phyloP scores from a whole-genome alignment of 2,113 vertebrate genomes.

The Podiceps cristatus region DNA sequence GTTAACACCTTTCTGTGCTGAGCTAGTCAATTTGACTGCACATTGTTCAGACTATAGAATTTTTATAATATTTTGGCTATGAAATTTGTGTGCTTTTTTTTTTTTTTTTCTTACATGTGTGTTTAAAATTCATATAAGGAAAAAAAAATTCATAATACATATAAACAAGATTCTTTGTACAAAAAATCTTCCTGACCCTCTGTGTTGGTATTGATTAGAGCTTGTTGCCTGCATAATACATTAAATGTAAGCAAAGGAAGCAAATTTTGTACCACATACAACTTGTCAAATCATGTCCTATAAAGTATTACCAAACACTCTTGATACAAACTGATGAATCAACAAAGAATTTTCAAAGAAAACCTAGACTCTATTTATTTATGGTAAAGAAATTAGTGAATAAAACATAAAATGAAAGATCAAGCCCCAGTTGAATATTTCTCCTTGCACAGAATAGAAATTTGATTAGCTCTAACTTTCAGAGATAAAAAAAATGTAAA shows the following conservation, averaged over 20 bases:
- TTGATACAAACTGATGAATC: conserved; percentile 3
- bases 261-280: conserved; percentile 34
- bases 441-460: background rate
- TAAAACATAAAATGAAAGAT: background rate
- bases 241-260: conserved; percentile 10
- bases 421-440: background rate
- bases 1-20: background rate
- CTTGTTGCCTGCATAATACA: conserved; percentile 17
- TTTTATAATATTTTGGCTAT: background rate
- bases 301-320: background rate
- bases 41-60: background rate
- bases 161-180: background rate
- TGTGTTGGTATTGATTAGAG: conserved; percentile 24
- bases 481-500: background rate
- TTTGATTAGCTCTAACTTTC: background rate
- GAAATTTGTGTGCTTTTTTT: background rate
- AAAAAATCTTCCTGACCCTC: background rate
- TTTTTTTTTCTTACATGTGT: background rate
- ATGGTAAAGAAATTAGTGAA: background rate
- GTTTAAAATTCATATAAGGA: background rate
- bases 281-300: conserved; percentile 5
- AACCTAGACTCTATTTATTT: background rate
- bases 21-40: background rate
- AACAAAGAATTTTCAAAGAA: background rate
- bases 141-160: background rate